Percentiles rank a stretch among this genome's conserved stretches.
These are phyloP conservation scores for Hoplodrina blanda DNA, from an alignment of 2,888 invertebrate species.

Conservation along the genomic window DNA sequence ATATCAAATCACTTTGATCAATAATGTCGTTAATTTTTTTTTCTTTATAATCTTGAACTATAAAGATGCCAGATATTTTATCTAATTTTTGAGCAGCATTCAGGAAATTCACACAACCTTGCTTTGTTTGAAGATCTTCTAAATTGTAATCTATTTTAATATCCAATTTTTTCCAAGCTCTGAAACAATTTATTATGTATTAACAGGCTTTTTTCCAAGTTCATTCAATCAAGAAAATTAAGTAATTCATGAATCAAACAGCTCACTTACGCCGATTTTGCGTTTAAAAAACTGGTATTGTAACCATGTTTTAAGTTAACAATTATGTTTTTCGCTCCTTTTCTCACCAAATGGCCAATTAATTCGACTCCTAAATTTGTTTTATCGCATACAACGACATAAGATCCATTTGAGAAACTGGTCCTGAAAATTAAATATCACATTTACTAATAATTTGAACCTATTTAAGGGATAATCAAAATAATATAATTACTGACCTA, in stretches of 20 bases:
- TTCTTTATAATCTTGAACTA: slow-evolving; percentile 14
- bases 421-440: background rate
- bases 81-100: slow-evolving; percentile 1
- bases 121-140: slow-evolving; percentile 1
- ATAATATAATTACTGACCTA: background rate
- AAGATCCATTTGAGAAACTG: background rate
- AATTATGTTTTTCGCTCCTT: slow-evolving; percentile 6
- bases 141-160: background rate
- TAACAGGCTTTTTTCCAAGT: too few relatives aligned
- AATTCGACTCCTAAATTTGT: slow-evolving; percentile 9
- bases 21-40: background rate
- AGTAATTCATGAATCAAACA: background rate
- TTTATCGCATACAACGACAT: slow-evolving; percentile 16
- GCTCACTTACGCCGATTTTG: background rate
- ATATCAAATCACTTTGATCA: background rate
- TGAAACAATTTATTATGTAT: background rate
- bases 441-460: too few relatives aligned
- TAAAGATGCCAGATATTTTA: background rate
- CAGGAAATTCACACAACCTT: slow-evolving; percentile 11
- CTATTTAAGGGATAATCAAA: too few relatives aligned
- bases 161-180: background rate
- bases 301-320: background rate
- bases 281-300: background rate
- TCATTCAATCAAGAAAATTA: background rate
- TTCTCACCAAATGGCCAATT: slow-evolving; percentile 6